Evolutionary conservation across 2,797 vertebrate species (phyloP).

Genomic region (Emydoidea blandingii): DNA sequence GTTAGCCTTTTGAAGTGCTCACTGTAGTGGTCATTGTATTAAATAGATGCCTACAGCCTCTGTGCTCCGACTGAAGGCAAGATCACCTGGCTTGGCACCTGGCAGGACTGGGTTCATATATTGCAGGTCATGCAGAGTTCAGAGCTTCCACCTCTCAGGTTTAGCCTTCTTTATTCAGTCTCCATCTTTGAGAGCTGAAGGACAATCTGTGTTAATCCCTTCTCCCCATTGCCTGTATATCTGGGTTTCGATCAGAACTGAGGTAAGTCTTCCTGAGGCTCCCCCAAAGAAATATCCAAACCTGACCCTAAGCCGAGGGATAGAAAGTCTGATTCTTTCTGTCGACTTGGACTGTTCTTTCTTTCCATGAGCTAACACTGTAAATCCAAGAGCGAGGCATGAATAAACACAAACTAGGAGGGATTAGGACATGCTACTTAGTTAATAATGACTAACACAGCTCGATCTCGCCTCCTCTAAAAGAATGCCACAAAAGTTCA

Average conservation of each 20-base stretch:
- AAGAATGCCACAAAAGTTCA: constrained; percentile 75
- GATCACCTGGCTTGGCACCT: background rate
- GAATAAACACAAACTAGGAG: constrained; percentile 80
- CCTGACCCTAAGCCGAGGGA: constrained; percentile 76
- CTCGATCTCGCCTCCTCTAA: constrained; percentile 74
- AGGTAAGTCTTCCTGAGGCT: constrained; percentile 32
- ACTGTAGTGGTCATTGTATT: background rate
- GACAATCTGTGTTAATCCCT: background rate
- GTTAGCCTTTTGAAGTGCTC: background rate
- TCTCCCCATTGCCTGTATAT: background rate
- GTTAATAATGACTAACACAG: constrained; percentile 78
- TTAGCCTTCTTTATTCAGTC: background rate
- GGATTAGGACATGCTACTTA: constrained; percentile 80
- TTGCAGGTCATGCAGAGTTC: background rate
- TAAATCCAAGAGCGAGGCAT: constrained; percentile 78
- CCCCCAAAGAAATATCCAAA: constrained; percentile 61
- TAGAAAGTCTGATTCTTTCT: constrained; percentile 74
- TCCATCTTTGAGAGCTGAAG: background rate
- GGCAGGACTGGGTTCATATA: background rate
- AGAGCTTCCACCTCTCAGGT: background rate
- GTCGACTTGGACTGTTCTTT: constrained; percentile 68
- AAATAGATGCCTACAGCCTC: background rate
- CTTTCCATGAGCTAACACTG: constrained; percentile 74
- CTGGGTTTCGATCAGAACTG: background rate
- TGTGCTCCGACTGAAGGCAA: background rate